Conservation (phyloP, 2,113 vertebrate genomes). For the Notothenia coriiceps region DNA sequence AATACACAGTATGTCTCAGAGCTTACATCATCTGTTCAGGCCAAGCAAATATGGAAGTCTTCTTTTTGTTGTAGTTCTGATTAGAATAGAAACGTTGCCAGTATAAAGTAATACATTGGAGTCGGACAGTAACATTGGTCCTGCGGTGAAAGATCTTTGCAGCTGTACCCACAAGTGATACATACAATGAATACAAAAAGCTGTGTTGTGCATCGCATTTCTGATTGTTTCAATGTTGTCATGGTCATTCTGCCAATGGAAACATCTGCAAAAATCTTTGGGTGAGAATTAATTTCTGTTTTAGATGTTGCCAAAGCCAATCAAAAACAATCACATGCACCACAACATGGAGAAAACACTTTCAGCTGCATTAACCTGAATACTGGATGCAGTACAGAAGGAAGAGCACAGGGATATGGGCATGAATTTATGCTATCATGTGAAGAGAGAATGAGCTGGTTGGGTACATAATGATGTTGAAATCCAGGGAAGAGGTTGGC, state of each 20-base stretch:
- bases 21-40: conserved; percentile 14
- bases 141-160: conserved; percentile 19
- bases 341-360: conserved; percentile 38
- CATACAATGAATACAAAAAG: conserved; percentile 33
- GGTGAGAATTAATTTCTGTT: conserved; percentile 27
- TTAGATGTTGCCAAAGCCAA: conserved; percentile 43
- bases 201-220: conserved; percentile 12
- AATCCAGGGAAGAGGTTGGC: conserved; percentile 47
- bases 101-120: conserved; percentile 11
- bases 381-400: conserved; percentile 29
- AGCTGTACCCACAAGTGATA: conserved; percentile 13
- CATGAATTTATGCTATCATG: conserved; percentile 34
- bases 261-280: conserved; percentile 52
- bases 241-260: conserved; percentile 34
- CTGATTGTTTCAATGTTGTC: conserved; percentile 13
- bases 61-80: conserved; percentile 25
- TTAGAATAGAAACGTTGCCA: conserved; percentile 1
- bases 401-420: conserved; percentile 23
- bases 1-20: neutral
- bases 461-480: conserved; percentile 61
- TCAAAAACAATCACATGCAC: conserved; percentile 56
- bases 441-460: conserved; percentile 42
- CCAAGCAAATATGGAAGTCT: neutral
- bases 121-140: conserved; percentile 3
- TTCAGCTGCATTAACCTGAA: conserved; percentile 42